These are phyloP conservation scores for Glyphotaelius pellucidus DNA, from an alignment of 2,888 invertebrate species.

Conservation along the genomic window DNA sequence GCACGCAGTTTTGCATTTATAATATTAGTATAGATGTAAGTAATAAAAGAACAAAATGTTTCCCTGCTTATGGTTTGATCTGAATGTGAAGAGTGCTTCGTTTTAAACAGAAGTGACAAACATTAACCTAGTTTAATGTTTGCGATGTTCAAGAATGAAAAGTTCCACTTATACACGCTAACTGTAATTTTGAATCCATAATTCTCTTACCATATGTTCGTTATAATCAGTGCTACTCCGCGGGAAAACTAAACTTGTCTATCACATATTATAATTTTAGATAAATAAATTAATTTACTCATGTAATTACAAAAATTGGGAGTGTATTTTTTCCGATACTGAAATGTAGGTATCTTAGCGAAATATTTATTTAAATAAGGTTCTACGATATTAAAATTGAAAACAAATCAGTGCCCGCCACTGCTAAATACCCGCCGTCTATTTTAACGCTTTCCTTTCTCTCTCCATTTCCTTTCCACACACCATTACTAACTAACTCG, in stretches of 20 bases:
- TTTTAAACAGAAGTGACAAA: neutral
- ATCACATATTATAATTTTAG: no score
- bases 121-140: neutral
- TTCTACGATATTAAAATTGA: neutral
- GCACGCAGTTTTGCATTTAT: no score
- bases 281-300: no score
- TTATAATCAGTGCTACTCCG: no score
- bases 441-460: neutral
- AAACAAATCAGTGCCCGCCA: neutral
- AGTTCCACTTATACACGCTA: no score
- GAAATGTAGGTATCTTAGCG: neutral
- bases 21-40: no score
- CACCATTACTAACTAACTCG: neutral
- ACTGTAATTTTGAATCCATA: no score
- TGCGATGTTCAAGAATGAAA: no score
- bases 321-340: no score
- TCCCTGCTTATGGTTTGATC: neutral
- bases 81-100: neutral
- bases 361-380: neutral
- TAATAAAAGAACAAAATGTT: neutral
- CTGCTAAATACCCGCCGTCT: neutral
- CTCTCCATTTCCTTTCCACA: neutral
- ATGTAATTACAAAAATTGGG: no score
- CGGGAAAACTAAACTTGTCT: no score
- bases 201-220: no score